Evolutionary conservation across 2,888 invertebrate species (phyloP), one percentile per base, ranked within the genome.

Genomic region (Acleris sparsana): DNA sequence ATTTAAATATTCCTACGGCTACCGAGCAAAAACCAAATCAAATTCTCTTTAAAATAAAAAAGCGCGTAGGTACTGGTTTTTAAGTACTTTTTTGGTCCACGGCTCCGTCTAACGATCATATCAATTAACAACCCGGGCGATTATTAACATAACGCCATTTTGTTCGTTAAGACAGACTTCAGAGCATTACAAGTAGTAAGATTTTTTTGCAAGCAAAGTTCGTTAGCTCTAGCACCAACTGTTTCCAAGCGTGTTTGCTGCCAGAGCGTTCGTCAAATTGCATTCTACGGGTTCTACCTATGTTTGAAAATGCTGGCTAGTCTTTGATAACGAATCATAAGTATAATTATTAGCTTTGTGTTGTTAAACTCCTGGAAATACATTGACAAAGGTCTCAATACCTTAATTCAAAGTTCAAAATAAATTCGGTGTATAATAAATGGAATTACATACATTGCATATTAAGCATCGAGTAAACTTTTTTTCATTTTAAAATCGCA

Each of bases 101-200:
- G 69, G 69, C 71, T 71, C 63, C 71, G 43, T 48, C 62, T 69
- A 69, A 72, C 66, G 70, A 65, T 61, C 63, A 58, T 69, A 70
- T 71, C 74, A 74, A 76, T 74, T 77, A 74, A 68, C 46, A 74
- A 69, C 66, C 72, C 64, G 69, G 70, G 63, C 68, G 71, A 73
- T 71, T 72, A 75, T 72, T 70, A 70, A 70, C 68, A 75, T 71
- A 73, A 67, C 71, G 73, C 70, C 76, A 76, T 75, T 69, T 13
- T 29, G 17, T 59, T 63, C 53, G 51, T 53, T 63, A 64, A 64
- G 53, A 57, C 44, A 46, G n/a, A 29, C 18, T 39, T 39, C 3
- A 39, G 13, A 39, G 39, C 44, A 22, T 56, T 56, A 33, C 33
- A 9, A 22, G 7, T 43, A 22, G 7, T 43, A 39, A 56, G 13